Conservation (phyloP, 1,140 invertebrate species). For the Drosophila nebulosa region DNA sequence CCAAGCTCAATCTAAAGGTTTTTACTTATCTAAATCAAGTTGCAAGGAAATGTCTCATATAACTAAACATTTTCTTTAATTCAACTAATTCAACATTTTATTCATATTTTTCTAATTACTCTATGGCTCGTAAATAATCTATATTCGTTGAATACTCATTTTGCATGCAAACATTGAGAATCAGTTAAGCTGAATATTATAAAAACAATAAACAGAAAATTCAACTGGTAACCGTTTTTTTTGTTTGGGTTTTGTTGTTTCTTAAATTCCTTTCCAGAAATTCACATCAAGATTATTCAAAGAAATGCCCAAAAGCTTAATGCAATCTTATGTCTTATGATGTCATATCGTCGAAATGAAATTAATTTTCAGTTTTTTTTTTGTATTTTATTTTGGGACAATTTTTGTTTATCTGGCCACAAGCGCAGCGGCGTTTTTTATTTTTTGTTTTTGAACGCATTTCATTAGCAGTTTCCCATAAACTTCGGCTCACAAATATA, state of each 20-base stretch:
- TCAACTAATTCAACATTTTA: no score
- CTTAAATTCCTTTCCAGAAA: slow-evolving; percentile 39
- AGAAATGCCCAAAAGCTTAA: slow-evolving; percentile 50
- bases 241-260: not conserved
- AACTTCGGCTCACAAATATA: slow-evolving; percentile 23
- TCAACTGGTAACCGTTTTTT: slow-evolving; percentile 25
- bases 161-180: not conserved
- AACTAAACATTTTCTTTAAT: no score
- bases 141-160: not conserved
- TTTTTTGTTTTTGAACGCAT: slow-evolving; percentile 55
- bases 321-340: slow-evolving; percentile 47
- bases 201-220: slow-evolving; percentile 13
- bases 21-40: no score
- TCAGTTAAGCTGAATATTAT: slow-evolving; percentile 7
- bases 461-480: slow-evolving; percentile 47
- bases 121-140: no score
- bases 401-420: slow-evolving; percentile 49
- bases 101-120: not conserved
- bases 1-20: no score
- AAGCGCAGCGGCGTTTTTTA: slow-evolving; percentile 50
- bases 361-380: slow-evolving; percentile 27
- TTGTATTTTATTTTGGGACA: slow-evolving; percentile 16
- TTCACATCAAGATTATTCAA: slow-evolving; percentile 45
- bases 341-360: slow-evolving; percentile 53
- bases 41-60: no score